These are phyloP conservation scores for Caenorhabditis elegans DNA, from an alignment of 1,140 invertebrate genomes.

Conservation along the genomic window DNA sequence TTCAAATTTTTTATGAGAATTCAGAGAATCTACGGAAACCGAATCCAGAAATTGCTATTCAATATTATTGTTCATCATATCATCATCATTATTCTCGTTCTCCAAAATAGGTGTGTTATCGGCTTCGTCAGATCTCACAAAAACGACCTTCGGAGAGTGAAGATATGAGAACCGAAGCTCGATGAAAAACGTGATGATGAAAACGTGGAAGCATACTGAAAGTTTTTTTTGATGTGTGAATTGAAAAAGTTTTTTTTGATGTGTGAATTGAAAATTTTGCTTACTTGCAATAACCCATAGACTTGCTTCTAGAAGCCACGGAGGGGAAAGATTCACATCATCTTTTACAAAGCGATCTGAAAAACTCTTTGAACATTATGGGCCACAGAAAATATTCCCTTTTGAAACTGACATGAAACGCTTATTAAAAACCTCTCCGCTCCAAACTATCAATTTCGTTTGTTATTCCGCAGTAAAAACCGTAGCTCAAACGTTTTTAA, in stretches of 20 bases:
- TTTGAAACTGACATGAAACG: no score
- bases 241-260: not conserved
- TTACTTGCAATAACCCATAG: conserved; percentile 5
- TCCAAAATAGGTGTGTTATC: not conserved
- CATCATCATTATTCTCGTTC: not conserved
- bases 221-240: not conserved
- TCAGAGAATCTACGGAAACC: no score
- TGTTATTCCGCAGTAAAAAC: no score
- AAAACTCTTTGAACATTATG: no score
- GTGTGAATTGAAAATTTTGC: not conserved
- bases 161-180: conserved; percentile 36
- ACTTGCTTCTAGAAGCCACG: not conserved
- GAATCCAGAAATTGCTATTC: no score
- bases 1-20: no score
- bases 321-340: not conserved
- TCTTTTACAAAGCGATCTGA: not conserved
- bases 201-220: not conserved
- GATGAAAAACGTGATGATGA: conserved; percentile 5
- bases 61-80: not conserved
- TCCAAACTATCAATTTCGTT: no score
- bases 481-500: no score
- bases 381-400: no score
- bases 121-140: not conserved
- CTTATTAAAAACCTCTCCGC: no score
- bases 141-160: conserved; percentile 28